Evolutionary conservation across 2,113 vertebrate genomes (phyloP).

Genomic region (Silurus meridionalis): DNA sequence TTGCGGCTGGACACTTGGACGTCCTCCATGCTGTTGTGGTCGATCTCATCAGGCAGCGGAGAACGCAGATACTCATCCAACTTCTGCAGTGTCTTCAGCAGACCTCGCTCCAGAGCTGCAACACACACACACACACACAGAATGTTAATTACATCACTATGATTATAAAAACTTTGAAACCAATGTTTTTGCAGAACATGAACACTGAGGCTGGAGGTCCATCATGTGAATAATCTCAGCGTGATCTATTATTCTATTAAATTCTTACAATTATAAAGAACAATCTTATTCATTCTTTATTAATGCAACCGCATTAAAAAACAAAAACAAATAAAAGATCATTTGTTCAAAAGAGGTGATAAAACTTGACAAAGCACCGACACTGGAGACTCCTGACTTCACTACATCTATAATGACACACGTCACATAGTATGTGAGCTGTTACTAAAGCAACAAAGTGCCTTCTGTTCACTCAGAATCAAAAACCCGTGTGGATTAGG

Average conservation of each 20-base stretch:
- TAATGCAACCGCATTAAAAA: too few species aligned
- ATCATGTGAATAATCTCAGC: too few species aligned
- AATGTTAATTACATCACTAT: background rate
- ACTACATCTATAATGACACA: too few species aligned
- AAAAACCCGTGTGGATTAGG: too few species aligned
- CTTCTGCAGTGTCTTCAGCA: slow-evolving; percentile 95
- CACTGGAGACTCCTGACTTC: background rate
- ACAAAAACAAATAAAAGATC: too few species aligned
- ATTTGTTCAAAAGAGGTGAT: too few species aligned
- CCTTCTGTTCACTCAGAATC: too few species aligned
- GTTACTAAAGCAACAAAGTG: too few species aligned
- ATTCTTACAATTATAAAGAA: too few species aligned
- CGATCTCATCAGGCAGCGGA: slow-evolving; percentile 93
- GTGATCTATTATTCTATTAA: too few species aligned
- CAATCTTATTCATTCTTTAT: too few species aligned
- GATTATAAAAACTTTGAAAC: background rate
- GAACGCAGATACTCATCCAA: slow-evolving; percentile 92
- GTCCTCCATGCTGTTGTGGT: slow-evolving; percentile 96
- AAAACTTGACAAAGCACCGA: background rate
- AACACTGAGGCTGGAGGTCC: background rate
- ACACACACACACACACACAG: background rate
- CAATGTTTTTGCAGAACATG: background rate
- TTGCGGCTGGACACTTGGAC: slow-evolving; percentile 81
- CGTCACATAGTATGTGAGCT: background rate
- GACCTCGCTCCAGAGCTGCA: slow-evolving; percentile 85